Percentiles rank a stretch among this genome's conserved stretches.
These are phyloP conservation scores for Macrosiphum euphorbiae DNA, from an alignment of 2,888 invertebrate species.

Conservation along the genomic window DNA sequence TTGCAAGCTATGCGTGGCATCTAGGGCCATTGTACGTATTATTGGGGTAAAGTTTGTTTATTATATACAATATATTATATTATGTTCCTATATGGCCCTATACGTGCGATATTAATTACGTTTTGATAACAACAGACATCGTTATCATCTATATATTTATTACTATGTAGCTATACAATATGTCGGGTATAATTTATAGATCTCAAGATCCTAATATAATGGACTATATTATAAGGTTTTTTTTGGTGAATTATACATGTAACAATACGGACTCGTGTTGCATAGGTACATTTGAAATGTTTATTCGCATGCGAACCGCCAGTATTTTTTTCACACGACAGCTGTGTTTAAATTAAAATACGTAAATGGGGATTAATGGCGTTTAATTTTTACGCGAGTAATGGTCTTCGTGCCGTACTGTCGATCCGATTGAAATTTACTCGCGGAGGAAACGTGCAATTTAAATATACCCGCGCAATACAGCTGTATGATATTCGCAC, in stretches of 20 bases:
- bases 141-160: not conserved
- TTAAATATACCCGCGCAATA: slow-evolving; percentile 26
- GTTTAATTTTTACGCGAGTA: slow-evolving; percentile 38
- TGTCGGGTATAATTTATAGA: not conserved
- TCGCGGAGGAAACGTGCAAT: slow-evolving; percentile 51
- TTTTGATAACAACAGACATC: not conserved
- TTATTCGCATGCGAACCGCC: slow-evolving; percentile 36
- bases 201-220: not conserved
- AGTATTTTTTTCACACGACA: slow-evolving; percentile 35
- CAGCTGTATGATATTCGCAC: not conserved
- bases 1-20: not conserved
- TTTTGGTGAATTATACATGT: not conserved
- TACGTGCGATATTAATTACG: not conserved
- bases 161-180: not conserved
- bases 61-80: not conserved
- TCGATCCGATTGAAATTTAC: slow-evolving; percentile 55
- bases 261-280: not conserved
- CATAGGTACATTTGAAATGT: slow-evolving; percentile 23
- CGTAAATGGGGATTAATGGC: slow-evolving; percentile 50
- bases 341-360: slow-evolving; percentile 50
- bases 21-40: not conserved
- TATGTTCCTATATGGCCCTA: no score
- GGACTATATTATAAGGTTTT: not conserved
- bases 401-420: slow-evolving; percentile 21
- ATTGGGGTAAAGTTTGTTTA: no score